Evolutionary conservation across 2,113 vertebrate genomes (phyloP), one percentile per base, ranked within the genome.

Genomic region (Cryptoleucopteryx plumbea): DNA sequence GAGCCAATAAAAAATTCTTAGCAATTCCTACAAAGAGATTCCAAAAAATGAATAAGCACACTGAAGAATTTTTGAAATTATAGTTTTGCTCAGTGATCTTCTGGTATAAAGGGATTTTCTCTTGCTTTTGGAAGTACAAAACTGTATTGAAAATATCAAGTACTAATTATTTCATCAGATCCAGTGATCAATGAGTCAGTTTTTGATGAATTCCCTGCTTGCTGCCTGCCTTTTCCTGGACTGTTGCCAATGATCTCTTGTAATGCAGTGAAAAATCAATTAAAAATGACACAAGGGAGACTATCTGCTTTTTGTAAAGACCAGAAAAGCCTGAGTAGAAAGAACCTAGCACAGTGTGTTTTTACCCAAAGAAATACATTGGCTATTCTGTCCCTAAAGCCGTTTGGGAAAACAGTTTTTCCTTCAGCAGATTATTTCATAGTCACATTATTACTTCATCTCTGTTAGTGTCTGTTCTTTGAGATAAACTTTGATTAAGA

Each of bases 81-180:
- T 31, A 53, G 21, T 87, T 94, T 65, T 81, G 23, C 17, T 89
- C 59, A 59, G 13, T 26, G 43, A 61, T 80, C 42, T 70, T 82
- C 65, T 47, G 26, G 29, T 43, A 73, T 29, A 87, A 89, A 74
- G 47, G 59, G 36, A 80, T 32, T 66, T 80, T 43, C 48, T 90
- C 42, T 67, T 88, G 71, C 68, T 75, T 89, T 91, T 32, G 16
- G 40, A 93, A 74, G 84, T 1, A 66, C n/a, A 25, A 93, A 95
- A 78, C 73, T 31, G 50, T 61, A 91, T 3, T 47, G 59, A 87
- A 94, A 93, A 73, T 93, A 96, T 86, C 68, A 94, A 89, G 67
- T 83, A 93, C 87, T 98, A 97, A 97, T 97, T 96, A 97, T 95
- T 96, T 96, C 58, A 96, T 96, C 96, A 96, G 93, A 87, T 94